A percentile compares a stretch with the other conserved stretches of the same genome.
Evolutionary conservation across 92 coral and sea anemone genomes (phyloP).

Genomic region (Bergia sp.): DNA sequence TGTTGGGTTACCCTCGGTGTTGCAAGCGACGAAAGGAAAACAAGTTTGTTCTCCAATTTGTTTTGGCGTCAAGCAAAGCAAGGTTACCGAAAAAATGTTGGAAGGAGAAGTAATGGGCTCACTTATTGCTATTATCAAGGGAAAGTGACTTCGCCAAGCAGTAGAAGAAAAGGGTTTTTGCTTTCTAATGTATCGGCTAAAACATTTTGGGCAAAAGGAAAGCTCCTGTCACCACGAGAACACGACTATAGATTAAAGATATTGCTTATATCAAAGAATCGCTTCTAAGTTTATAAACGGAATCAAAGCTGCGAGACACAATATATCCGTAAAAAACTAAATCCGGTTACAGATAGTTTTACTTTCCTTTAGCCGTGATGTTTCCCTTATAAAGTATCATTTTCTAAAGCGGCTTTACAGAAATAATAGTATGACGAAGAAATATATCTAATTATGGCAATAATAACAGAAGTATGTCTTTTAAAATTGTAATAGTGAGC

Average conservation of each 20-base stretch:
- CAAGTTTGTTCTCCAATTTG: constrained; percentile 60
- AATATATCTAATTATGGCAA: constrained; percentile 2
- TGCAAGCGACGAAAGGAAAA: constrained; percentile 46
- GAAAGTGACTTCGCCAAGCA: constrained; percentile 4
- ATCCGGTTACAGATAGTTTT: not conserved
- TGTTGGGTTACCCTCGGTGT: constrained; percentile 73
- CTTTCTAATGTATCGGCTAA: not conserved
- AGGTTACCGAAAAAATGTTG: constrained; percentile 69
- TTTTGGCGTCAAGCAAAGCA: constrained; percentile 64
- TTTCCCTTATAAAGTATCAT: not conserved
- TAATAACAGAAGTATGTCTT: not conserved
- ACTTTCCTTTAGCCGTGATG: not conserved
- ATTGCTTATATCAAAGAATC: not conserved
- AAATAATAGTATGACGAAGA: not conserved
- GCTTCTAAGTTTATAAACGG: not conserved
- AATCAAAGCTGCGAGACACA: not conserved
- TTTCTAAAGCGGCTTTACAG: not conserved
- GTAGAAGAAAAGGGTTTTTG: not conserved
- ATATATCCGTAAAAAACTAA: not conserved
- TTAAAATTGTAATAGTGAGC: not conserved
- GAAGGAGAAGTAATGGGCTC: constrained; percentile 75
- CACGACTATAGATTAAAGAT: not conserved
- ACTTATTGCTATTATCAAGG: constrained; percentile 66
- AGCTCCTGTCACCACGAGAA: not conserved
- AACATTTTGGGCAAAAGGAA: not conserved